Percentiles rank a stretch among this genome's conserved stretches.
These are phyloP conservation scores for Zoanthus gigantus DNA, from an alignment of 92 coral and sea anemone genomes.

Conservation along the genomic window DNA sequence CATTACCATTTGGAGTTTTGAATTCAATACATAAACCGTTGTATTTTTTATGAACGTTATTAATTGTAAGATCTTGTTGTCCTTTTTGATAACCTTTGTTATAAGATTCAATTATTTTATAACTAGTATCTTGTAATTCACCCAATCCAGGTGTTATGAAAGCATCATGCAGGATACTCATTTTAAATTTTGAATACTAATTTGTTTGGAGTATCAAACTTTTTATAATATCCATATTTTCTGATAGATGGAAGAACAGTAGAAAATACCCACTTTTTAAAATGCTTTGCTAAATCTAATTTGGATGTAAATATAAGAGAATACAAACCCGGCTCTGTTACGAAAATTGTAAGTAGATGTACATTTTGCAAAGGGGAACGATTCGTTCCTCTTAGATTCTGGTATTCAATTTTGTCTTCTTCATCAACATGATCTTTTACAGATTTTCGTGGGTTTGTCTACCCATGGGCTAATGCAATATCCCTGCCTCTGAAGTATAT, in stretches of 20 bases:
- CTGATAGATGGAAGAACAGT: neutral
- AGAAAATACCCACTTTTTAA: slow-evolving; percentile 27
- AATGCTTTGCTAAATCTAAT: slow-evolving; percentile 10
- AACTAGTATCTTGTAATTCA: too few species aligned
- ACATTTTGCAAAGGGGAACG: too few species aligned
- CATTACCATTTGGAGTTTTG: slow-evolving; percentile 37
- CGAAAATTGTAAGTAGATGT: neutral
- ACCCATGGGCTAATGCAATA: too few species aligned
- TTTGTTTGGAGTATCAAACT: too few species aligned
- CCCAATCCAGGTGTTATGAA: neutral
- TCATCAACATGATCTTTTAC: too few species aligned
- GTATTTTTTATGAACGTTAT: slow-evolving; percentile 18
- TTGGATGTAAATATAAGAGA: slow-evolving; percentile 10
- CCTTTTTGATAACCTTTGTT: slow-evolving; percentile 34
- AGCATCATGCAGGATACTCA: neutral
- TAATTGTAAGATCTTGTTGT: slow-evolving; percentile 26
- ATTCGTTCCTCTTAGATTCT: too few species aligned
- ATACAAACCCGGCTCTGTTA: slow-evolving; percentile 42
- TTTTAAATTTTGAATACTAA: too few species aligned
- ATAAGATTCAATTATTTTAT: neutral
- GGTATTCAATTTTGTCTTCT: too few species aligned
- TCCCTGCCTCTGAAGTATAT: too few species aligned
- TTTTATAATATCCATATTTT: too few species aligned
- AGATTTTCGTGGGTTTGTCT: too few species aligned
- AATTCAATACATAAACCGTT: slow-evolving; percentile 31